Evolutionary conservation across 1,140 invertebrate species (phyloP), one percentile per base, ranked within the genome.

Genomic region (Aphaenogaster rudis): DNA sequence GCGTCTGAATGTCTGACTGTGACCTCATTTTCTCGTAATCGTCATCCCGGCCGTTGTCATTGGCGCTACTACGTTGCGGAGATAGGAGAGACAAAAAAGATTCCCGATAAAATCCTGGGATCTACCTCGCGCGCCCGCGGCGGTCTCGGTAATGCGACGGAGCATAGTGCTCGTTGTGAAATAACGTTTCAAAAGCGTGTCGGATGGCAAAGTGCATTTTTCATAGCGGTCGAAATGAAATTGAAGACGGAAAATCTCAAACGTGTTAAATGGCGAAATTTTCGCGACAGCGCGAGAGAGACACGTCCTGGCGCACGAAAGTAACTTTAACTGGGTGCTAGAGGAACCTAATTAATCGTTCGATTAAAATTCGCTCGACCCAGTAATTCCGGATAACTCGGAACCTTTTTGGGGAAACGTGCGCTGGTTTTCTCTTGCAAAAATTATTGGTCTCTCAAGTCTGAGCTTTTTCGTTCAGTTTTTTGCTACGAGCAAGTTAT

Each of bases 161-260:
- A 84, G 69, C 69, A 76, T 84, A 84, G 69, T 76, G 80, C 80
- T 63, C 80, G 69, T 84, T 61, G 69, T 76, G 80, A 84, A 84
- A 84, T 76, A 84, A 84, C 69, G 80, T 84, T 84, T 84, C 80
- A 84, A 84, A 84, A 84, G 80, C 80, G 67, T 84, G 80, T 81
- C 79, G 79, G 64, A 76, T 76, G 69, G 80, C 80, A 74, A 84
- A 84, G 80, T 84, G 80, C 80, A 84, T 84, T 84, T 84, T 84
- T 84, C 42, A 84, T 74, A 81, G 52, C 69, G 57, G 69, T 57
- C 69, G 80, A 33, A 76, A 76, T 84, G 69, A 84, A 84, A 84
- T 84, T 76, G 80, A 84, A 84, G 80, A 84, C 69, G 69, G 80
- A 59, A 48, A 76, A 48, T 84, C 69, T 76, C 69, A 61, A 76